A percentile compares a stretch with the other conserved stretches of the same genome.
Conservation (phyloP, 2,888 invertebrate genomes). For the Julus scanicus region DNA sequence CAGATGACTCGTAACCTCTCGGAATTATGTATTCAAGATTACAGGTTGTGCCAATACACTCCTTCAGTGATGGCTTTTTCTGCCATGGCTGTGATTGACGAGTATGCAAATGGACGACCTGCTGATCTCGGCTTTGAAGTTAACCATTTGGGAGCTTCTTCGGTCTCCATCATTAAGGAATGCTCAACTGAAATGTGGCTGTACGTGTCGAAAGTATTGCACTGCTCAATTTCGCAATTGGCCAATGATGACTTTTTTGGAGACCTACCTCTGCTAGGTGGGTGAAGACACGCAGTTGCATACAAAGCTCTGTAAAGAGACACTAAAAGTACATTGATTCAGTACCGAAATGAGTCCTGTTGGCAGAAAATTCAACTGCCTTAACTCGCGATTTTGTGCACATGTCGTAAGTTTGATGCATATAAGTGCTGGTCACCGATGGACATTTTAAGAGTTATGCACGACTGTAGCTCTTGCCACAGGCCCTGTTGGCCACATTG, state of each 20-base stretch:
- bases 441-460: not conserved
- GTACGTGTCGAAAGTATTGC: slow-evolving; percentile 50
- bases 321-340: not conserved
- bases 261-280: not conserved
- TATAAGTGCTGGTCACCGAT: not conserved
- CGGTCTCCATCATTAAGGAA: slow-evolving; percentile 43
- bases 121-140: slow-evolving; percentile 41
- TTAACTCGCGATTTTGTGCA: not conserved
- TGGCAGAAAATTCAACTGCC: not conserved
- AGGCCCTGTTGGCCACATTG: slow-evolving; percentile 9
- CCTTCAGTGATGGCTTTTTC: slow-evolving; percentile 54
- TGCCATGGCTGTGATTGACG: slow-evolving; percentile 55
- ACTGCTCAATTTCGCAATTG: slow-evolving; percentile 51
- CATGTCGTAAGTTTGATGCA: not conserved
- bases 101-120: slow-evolving; percentile 53
- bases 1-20: slow-evolving; percentile 51
- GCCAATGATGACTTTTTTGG: slow-evolving; percentile 49
- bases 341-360: not conserved
- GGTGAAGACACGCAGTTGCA: not conserved
- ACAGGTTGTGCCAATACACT: slow-evolving; percentile 52
- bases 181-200: slow-evolving; percentile 53
- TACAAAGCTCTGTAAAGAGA: not conserved
- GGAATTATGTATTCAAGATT: slow-evolving; percentile 55
- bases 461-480: not conserved
- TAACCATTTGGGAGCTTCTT: slow-evolving; percentile 11